Base-by-base conservation (phyloP, 1,140 invertebrate genomes). In the Leptopilina boulardi region DNA sequence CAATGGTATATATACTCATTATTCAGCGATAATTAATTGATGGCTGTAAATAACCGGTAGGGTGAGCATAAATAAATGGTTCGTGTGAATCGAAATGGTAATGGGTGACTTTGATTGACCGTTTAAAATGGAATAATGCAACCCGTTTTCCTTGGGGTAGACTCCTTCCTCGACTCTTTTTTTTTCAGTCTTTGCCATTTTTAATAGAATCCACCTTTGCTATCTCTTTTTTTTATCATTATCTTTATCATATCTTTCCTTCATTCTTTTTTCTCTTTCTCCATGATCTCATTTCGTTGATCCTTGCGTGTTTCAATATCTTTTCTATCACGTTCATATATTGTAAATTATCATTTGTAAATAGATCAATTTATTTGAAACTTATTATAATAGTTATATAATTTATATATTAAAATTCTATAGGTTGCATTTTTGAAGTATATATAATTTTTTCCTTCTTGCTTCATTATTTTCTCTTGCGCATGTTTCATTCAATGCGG, bases 1-100 rank as follows among this genome's bases (percentile, higher is more conserved):
- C 80, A 81, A 83, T 82, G 77, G 79, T 85, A 87, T 86, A 77
- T 86, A 77, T 86, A 85, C 84, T 90, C 89, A 90, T 89, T 90
- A 90, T 89, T 89, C 88, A 90, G 88, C 86, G 88, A 90, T 90
- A 89, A 90, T 89, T 90, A 89, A 90, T 90, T 90, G 88, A 87
- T 84, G 88, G 85, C 88, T 88, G 89, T 90, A 90, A 90, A 90
- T 90, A 90, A 89, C 80, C 79, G 81, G 84, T 77, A 82, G 84
- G 87, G 85, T 83, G 81, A 82, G 87, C 84, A 89, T 86, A 89
- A 90, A 89, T 90, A 89, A 90, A 89, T 89, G 87, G 85, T 88
- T 89, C 87, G 89, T 88, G 87, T 88, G 86, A 87, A 89, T 86
- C 85, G 85, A 87, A 89, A 89, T 90, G 89, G 88, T 90, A 90